Evolutionary conservation across 1,140 invertebrate species (phyloP).

Genomic region (Cylas formicarius): DNA sequence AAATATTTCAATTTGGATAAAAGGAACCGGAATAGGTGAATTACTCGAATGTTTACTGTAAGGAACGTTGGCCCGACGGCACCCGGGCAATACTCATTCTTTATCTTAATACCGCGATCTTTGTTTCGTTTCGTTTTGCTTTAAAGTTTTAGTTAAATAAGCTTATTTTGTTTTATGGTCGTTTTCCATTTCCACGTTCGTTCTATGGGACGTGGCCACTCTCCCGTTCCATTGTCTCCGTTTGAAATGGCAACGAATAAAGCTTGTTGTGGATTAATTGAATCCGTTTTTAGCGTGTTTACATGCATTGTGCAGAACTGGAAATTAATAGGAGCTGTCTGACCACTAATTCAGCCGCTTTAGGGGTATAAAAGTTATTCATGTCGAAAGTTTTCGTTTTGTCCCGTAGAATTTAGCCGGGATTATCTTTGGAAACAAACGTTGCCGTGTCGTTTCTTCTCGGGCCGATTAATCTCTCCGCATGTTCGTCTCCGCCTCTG

Average conservation of each 20-base stretch:
- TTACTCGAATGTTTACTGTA: slow-evolving; percentile 26
- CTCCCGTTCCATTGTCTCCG: slow-evolving; percentile 8
- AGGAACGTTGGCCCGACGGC: slow-evolving; percentile 12
- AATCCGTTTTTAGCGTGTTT: slow-evolving; percentile 21
- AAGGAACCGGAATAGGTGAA: slow-evolving; percentile 26
- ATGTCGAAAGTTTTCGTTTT: too few species aligned
- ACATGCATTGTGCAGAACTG: slow-evolving; percentile 14
- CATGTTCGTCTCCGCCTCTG: too few species aligned
- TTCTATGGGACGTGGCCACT: slow-evolving; percentile 10
- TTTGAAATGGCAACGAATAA: slow-evolving; percentile 6
- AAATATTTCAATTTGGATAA: slow-evolving; percentile 31
- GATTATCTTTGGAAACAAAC: too few species aligned
- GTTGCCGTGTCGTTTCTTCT: too few species aligned
- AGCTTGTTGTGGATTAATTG: slow-evolving; percentile 15
- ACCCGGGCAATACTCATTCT: slow-evolving; percentile 15
- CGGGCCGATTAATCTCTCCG: too few species aligned
- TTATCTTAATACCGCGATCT: slow-evolving; percentile 24
- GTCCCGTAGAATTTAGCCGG: too few species aligned
- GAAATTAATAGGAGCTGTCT: slow-evolving; percentile 15
- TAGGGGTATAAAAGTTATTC: too few species aligned
- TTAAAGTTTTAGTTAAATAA: slow-evolving; percentile 25
- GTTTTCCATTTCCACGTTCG: slow-evolving; percentile 19
- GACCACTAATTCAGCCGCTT: slow-evolving; percentile 5
- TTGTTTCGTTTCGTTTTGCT: slow-evolving; percentile 20
- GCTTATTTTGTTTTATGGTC: slow-evolving; percentile 23